Percentiles rank a stretch among this genome's conserved stretches.
These are phyloP conservation scores for Bombus vancouverensis DNA, from an alignment of 1,140 invertebrate genomes.

Conservation along the genomic window DNA sequence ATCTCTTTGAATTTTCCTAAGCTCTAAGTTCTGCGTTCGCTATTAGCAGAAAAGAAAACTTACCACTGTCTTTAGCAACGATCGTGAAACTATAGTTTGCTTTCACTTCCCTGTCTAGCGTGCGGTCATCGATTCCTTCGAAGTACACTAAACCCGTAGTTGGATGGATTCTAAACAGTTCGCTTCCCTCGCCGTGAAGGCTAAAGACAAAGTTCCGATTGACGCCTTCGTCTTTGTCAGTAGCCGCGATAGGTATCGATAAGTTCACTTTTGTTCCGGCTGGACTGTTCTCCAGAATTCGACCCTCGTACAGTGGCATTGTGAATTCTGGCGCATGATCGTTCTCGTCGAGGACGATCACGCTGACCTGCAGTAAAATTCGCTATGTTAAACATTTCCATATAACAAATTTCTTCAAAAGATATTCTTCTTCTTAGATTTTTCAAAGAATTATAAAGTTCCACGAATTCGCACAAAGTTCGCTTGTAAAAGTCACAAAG, in stretches of 20 bases:
- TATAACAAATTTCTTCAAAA: not conserved
- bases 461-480: too few relatives aligned
- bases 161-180: slow-evolving; percentile 90
- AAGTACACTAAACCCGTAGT: slow-evolving; percentile 86
- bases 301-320: slow-evolving; percentile 87
- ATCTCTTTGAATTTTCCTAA: not conserved
- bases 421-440: not conserved
- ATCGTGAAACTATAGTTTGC: slow-evolving; percentile 87
- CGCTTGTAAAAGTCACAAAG: too few relatives aligned
- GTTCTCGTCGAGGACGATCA: slow-evolving; percentile 94
- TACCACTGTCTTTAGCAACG: slow-evolving; percentile 87
- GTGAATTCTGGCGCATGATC: slow-evolving; percentile 94
- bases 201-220: slow-evolving; percentile 90
- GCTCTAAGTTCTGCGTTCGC: not conserved
- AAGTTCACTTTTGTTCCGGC: slow-evolving; percentile 88
- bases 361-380: slow-evolving; percentile 82
- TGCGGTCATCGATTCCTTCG: slow-evolving; percentile 78
- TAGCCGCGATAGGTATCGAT: slow-evolving; percentile 86
- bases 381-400: not conserved
- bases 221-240: slow-evolving; percentile 90
- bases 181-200: slow-evolving; percentile 88
- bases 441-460: not conserved
- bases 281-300: slow-evolving; percentile 90
- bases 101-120: slow-evolving; percentile 89
- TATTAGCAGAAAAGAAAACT: slow-evolving; percentile 24